Base-by-base conservation (phyloP, 2,113 vertebrate genomes). In the Corydoras maculifer region DNA sequence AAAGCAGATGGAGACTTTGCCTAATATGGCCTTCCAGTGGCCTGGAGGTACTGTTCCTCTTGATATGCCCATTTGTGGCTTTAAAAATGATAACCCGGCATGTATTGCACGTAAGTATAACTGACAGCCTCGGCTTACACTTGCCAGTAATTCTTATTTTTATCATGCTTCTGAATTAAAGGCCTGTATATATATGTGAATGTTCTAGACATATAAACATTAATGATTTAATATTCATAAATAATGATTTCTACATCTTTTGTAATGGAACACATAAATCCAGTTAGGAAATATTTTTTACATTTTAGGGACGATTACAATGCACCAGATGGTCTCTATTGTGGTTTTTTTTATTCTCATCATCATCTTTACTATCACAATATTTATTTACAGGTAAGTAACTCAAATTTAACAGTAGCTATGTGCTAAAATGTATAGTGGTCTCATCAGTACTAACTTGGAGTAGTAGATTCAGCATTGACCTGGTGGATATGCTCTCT, bases 321-420 rank as follows among this genome's bases (percentile, higher is more conserved):
- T 90, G 65, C 89, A 93, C 80, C 94, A 95, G 81, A 87, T 94
- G 75, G 83, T 96, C 77, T 87, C 91, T 51, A 87, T 96, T 13
- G 90, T 91, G 62, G 89, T 94, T 75, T 92, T 90, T 79, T 84
- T 97, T 7, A 81, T 92, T 74, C 83, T 95, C 11, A 58, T 94
- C 74, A 84, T 89, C 81, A 87, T 93, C 15, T 84, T 93, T 51
- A 64, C 90, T 0, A 75, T 90, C 74, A 92, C 91, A 7, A 82
- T 95, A 79, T 94, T 97, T 75, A 89, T 94, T 83, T 94, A 94
- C 87, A 93, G 94, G 95, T 94, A 71, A 84, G 82, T 64, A 15
- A 18, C 8, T n/a, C 9, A 63, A 18, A 8, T 2, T 43, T 4
- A 43, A 43, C 35, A 55, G 50, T 53, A 25, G 3, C n/a, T 57